Conservation (phyloP, 2,113 vertebrate species). For the Nycticorax nycticorax region DNA sequence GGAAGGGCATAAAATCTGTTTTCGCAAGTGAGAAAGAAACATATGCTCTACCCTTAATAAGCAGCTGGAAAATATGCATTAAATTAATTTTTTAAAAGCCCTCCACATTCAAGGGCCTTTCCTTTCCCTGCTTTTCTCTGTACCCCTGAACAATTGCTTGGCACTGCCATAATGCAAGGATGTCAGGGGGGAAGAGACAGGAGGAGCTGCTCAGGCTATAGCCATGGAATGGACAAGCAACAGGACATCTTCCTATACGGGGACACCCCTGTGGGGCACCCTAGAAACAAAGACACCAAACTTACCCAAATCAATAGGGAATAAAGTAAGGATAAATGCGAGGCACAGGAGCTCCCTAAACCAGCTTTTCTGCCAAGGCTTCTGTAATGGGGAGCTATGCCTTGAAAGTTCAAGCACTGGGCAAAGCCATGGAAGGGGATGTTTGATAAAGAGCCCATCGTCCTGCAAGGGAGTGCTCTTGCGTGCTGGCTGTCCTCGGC, state of each 20-base stretch:
- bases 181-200: accelerated
- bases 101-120: neutral
- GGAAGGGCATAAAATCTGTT: neutral
- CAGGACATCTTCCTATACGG: neutral
- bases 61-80: neutral
- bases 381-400: neutral
- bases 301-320: neutral
- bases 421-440: neutral
- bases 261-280: neutral
- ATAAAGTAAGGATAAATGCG: neutral
- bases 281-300: neutral
- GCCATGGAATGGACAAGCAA: neutral
- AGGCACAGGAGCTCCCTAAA: neutral
- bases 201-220: neutral
- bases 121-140: neutral
- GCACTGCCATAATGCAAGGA: neutral
- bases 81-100: neutral
- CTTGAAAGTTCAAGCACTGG: neutral
- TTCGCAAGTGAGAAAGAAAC: neutral
- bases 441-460: neutral
- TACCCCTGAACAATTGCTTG: neutral
- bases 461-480: neutral
- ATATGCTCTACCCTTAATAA: neutral
- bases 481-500: no score
- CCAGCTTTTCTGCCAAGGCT: neutral